Evolutionary conservation across 2,797 vertebrate genomes (phyloP), one percentile per base, ranked within the genome.

Genomic region (Oophaga sylvatica): DNA sequence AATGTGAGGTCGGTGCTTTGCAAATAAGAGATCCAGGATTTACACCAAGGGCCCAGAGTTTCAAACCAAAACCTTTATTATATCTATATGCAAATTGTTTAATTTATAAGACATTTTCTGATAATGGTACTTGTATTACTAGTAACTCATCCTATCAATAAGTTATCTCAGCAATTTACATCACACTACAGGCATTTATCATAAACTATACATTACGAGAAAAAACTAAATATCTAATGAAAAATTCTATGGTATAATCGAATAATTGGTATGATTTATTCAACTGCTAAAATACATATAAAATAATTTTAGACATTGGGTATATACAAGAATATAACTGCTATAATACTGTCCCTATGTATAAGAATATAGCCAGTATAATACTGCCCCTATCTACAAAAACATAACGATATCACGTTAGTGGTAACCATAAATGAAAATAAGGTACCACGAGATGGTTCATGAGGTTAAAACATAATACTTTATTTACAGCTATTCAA

Each of bases 201-300:
- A 81, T 63, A 65, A 81, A 45, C 65, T 62, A 6, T 65, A 31
- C 79, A 81, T 65, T 65, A 63, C 22, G 79, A 20, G 31, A 17
- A 12, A 17, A 65, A n/a, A 65, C 31, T 45, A 31, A 79, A 65
- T 22, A 35, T 63, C 19, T 63, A 20, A 62, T 80, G 41, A 80
- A 62, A 41, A 31, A 63, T 65, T 63, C 63, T 45, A 3, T 63
- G 26, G 62, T 41, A 53, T 41, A 65, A 65, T 15, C n/a, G 12
- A 81, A 65, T 45, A 35, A 20, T 12, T 63, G 11, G 7, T 81
- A 35, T 16, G 1, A 1, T 45, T 22, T 41, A 9, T 62, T n/a
- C 15, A 19, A 45, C 20, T n/a, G 45, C 57, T 63, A n/a, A 65
- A 45, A 41, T 41, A 63, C 9, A 62, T 35, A 15, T 1, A n/a